phyloP scores from a whole-genome alignment of 1,140 invertebrate species.

The Chironomus striatipennis region DNA sequence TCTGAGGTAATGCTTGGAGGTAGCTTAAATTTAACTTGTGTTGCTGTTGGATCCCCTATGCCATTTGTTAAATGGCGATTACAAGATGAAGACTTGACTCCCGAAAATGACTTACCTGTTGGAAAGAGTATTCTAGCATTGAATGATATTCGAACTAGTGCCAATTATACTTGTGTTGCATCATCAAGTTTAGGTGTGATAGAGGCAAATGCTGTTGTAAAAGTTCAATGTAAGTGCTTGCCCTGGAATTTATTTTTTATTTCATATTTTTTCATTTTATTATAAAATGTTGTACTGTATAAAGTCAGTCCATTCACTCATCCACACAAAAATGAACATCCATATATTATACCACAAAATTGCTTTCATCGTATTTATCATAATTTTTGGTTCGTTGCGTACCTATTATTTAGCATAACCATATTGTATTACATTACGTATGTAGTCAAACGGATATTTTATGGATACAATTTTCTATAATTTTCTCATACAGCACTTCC shows the following conservation, averaged over 20 bases:
- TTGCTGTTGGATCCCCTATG: slow-evolving; percentile 95
- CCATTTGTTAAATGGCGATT: slow-evolving; percentile 88
- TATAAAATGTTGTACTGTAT: too few relatives aligned
- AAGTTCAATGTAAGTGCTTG: slow-evolving; percentile 82
- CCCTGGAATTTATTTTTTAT: neutral
- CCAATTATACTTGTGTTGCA: slow-evolving; percentile 95
- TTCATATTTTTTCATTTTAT: too few relatives aligned
- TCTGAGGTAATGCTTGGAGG: slow-evolving; percentile 85
- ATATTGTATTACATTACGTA: neutral
- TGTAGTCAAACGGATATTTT: neutral
- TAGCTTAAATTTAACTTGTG: slow-evolving; percentile 87
- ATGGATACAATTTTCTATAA: neutral
- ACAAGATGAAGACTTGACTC: slow-evolving; percentile 65
- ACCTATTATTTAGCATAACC: neutral
- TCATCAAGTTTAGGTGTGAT: slow-evolving; percentile 89
- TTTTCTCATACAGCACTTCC: slow-evolving; percentile 61
- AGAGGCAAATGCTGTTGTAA: slow-evolving; percentile 74
- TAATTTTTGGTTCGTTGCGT: neutral
- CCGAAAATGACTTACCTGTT: slow-evolving; percentile 75
- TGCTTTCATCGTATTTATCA: neutral
- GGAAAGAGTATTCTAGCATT: slow-evolving; percentile 79
- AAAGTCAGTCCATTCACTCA: too few relatives aligned
- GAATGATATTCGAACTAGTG: slow-evolving; percentile 79
- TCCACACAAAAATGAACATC: neutral
- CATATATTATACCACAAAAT: neutral